Base-by-base conservation (phyloP, 2,797 vertebrate genomes). In the Nasua narica region DNA sequence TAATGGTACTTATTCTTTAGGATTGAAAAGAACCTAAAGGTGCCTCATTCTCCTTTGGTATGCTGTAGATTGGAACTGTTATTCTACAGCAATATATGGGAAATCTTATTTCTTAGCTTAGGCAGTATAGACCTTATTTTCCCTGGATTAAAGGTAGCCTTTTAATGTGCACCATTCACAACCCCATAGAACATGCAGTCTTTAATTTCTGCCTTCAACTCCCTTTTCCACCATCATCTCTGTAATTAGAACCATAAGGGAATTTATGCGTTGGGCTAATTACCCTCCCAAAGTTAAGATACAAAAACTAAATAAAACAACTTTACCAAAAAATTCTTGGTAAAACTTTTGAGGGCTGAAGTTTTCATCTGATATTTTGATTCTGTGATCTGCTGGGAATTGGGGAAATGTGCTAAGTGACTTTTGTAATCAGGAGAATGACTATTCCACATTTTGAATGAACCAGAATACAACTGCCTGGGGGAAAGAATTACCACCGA, bases 151-250 rank as follows among this genome's bases (percentile, higher is more conserved):
- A 91, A 62, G 50, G 4, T 85, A 92, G 0, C 23, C 16, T 94
- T 86, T 81, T 74, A 82, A 43, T 91, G 21, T 48, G 19, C 4
- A 21, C 48, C 50, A 65, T 70, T 93, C 67, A 89, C 93, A 94
- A 91, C 16, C 10, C 37, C 21, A 21, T 23, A n/a, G 48, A 76
- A 46, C 35, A 3, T 40, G 3, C 35, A 60, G 29, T 96, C 65
- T 79, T 96, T 79, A 74, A 69, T 86, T 95, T 92, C 70, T 95
- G 18, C 48, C 21, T 97, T 79, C 25, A 95, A 50, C 4, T 72
- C 16, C 5, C 2, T 77, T 76, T 74, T 43, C 25, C 27, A 67
- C 35, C 16, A 67, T 50, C 83, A 56, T 25, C 15, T 37, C 76
- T 95, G 2, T 96, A 95, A 90, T 84, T 82, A 29, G 81, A 96